Evolutionary conservation across 2,888 invertebrate genomes (phyloP).

Genomic region (Drosophila bunnanda): DNA sequence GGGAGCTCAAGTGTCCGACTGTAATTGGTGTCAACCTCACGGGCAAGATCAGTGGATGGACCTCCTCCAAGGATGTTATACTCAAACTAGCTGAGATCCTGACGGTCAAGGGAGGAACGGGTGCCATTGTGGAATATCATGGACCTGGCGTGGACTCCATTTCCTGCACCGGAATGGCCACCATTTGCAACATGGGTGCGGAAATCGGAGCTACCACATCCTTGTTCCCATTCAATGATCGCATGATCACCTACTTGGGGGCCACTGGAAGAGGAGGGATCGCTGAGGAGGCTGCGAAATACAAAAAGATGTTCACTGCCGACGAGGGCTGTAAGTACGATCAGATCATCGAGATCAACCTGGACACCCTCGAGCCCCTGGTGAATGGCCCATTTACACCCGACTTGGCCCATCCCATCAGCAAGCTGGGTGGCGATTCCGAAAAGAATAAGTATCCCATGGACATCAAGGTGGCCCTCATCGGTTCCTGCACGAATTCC

Average conservation of each 20-base stretch:
- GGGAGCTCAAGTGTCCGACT: conserved; percentile 99
- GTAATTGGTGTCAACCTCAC: conserved; percentile 99
- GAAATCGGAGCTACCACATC: conserved; percentile 99
- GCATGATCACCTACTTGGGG: conserved; percentile 96
- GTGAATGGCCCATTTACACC: conserved; percentile 99
- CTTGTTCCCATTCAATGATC: conserved; percentile 96
- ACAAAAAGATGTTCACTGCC: conserved; percentile 90
- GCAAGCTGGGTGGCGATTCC: conserved; percentile 93
- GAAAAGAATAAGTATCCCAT: conserved; percentile 97
- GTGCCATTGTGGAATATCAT: conserved; percentile 99
- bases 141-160: conserved; percentile 99
- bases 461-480: conserved; percentile 96
- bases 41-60: conserved; percentile 98
- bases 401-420: conserved; percentile 98
- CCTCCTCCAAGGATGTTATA: conserved; percentile 99
- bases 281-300: conserved; percentile 90
- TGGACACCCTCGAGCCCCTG: conserved; percentile 96
- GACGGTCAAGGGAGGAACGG: conserved; percentile 99
- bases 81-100: conserved; percentile 98
- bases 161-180: conserved; percentile 99
- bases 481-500: conserved; percentile 99
- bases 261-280: conserved; percentile 92
- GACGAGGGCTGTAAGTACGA: conserved; percentile 95
- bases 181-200: conserved; percentile 99
- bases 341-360: conserved; percentile 94